Evolutionary conservation across 2,888 invertebrate genomes (phyloP), one percentile per base, ranked within the genome.

Genomic region (Hydrotaea cyrtoneurina): DNA sequence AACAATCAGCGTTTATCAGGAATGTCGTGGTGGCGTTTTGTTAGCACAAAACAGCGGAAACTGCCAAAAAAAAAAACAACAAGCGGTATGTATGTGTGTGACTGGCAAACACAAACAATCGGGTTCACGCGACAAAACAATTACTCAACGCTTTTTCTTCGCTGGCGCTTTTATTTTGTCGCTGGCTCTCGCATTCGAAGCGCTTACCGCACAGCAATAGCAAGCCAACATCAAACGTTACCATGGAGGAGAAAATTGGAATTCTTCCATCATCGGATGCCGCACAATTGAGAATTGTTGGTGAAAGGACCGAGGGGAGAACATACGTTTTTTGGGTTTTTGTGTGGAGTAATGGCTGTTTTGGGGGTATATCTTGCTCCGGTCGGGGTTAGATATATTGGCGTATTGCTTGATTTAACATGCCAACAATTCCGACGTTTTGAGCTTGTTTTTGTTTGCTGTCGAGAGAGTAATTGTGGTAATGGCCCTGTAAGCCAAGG

Each of bases 121-220:
- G 26, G 46, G 4, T 36, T 57, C 78, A 82, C 77, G 80, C 78
- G 78, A 78, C 82, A 83, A 78, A 82, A 81, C 76, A 80, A 86
- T 85, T 85, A 82, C 73, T 85, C 66, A 66, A 21, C 15, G 17
- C n/a, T 74, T 74, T 19, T 36, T 15, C 43, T 50, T n/a, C 57
- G 39, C 53, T 66, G 31, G 36, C 39, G 26, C 46, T 39, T 39
- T 39, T 10, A 4, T 13, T 64, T 64, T 59, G 13, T 36, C n/a
- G 62, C 62, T 3, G 21, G 13, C 31, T 31, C 62, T 62, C 31
- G 62, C 26, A 15, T 62, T n/a, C 17, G 15, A 72, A 53, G 55
- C 57, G 75, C 43, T 19, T 23, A 55, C 66, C 26, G 31, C 26
- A 66, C 7, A 7, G 31, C 31, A 31, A 31, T 31, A 31, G 31